Percentiles rank a stretch among this genome's conserved stretches.
Conservation (phyloP, 2,888 invertebrate species). For the Nebria brevicollis region DNA sequence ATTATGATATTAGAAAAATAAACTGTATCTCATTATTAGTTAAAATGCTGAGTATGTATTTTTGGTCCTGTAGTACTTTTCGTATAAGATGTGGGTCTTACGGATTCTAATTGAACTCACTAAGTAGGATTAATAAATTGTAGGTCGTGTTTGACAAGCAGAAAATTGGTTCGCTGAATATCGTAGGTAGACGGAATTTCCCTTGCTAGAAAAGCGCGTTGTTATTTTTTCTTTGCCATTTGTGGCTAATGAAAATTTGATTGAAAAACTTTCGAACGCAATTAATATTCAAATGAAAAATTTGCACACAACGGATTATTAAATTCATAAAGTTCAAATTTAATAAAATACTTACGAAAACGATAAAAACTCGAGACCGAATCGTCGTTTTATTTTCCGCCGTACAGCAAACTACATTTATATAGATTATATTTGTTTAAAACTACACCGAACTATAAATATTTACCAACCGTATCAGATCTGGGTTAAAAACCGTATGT, state of each 20-base stretch:
- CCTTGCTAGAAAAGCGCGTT: not conserved
- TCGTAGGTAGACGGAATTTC: not conserved
- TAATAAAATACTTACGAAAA: no score
- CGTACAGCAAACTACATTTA: not conserved
- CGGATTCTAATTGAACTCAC: not conserved
- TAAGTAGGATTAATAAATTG: not conserved
- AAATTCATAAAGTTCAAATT: no score
- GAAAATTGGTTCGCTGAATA: not conserved
- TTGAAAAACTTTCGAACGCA: no score
- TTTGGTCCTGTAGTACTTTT: not conserved
- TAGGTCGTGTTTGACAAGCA: not conserved
- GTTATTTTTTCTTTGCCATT: not conserved
- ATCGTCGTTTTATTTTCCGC: no score
- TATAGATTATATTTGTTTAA: not conserved
- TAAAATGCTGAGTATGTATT: no score
- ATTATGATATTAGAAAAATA: no score
- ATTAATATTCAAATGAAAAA: no score
- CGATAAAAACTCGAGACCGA: no score
- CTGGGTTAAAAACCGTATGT: not conserved
- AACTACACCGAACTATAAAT: not conserved
- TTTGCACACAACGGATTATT: no score
- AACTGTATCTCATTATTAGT: no score
- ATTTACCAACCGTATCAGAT: not conserved
- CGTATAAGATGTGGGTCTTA: not conserved
- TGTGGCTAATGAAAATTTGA: not conserved